These are phyloP conservation scores for Zhuqinia jingwanae DNA, from an alignment of 2,888 invertebrate genomes.

Conservation along the genomic window DNA sequence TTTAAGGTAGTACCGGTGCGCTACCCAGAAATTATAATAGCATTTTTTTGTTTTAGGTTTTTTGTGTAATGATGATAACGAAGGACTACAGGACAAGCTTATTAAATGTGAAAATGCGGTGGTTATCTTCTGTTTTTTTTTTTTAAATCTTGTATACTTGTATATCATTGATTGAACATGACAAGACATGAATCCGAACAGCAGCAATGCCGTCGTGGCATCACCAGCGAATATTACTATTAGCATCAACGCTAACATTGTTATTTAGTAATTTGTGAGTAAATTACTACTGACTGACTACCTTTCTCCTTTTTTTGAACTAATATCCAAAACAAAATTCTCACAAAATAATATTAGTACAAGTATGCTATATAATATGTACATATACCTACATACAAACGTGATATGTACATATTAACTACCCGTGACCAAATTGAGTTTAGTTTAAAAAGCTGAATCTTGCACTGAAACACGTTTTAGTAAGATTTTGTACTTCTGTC, in stretches of 20 bases:
- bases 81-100: neutral
- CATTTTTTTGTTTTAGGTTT: neutral
- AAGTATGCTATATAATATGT: too few species aligned
- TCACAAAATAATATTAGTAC: neutral
- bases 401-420: neutral
- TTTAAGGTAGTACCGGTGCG: neutral
- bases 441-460: neutral
- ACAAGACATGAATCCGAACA: slow-evolving; percentile 24
- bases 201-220: neutral
- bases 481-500: slow-evolving; percentile 37
- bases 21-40: neutral
- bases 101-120: neutral
- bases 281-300: slow-evolving; percentile 7
- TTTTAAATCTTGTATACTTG: neutral
- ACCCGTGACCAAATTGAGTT: neutral
- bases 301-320: neutral
- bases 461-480: slow-evolving; percentile 8
- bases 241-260: slow-evolving; percentile 16
- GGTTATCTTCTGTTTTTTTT: too few species aligned
- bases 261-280: slow-evolving; percentile 18
- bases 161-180: slow-evolving; percentile 17
- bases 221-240: neutral
- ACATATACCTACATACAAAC: too few species aligned
- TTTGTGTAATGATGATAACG: neutral
- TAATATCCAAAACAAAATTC: neutral